A percentile compares a stretch with the other conserved stretches of the same genome.
Conservation (phyloP, 2,888 invertebrate genomes). For the Callinectes sapidus region DNA sequence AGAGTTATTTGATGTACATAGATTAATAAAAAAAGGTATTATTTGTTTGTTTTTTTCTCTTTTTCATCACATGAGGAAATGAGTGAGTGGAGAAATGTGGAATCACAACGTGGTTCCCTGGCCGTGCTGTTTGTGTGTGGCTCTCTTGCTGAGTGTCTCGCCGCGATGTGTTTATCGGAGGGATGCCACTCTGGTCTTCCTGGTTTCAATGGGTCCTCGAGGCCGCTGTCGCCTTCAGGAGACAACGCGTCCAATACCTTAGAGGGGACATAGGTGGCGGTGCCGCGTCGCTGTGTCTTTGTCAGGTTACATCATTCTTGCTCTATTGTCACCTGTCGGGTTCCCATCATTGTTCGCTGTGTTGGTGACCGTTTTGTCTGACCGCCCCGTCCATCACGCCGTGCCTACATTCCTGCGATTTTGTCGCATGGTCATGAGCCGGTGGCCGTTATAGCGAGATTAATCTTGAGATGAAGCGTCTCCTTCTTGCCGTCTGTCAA, state of each 20-base stretch:
- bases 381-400: background rate
- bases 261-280: background rate
- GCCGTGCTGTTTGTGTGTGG: background rate
- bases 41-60: background rate
- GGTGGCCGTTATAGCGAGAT: background rate
- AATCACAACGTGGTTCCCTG: background rate
- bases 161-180: conserved; percentile 2
- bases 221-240: conserved; percentile 5
- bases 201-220: background rate
- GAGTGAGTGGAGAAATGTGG: background rate
- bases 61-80: background rate
- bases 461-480: background rate
- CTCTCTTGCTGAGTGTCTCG: background rate
- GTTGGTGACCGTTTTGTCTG: background rate
- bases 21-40: background rate
- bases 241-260: background rate
- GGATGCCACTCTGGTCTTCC: background rate
- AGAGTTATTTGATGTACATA: background rate
- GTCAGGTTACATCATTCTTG: background rate
- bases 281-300: background rate
- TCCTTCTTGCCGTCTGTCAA: background rate
- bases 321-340: background rate
- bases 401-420: background rate
- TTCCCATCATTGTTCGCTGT: background rate
- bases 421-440: background rate